Percentiles rank a stretch among this genome's conserved stretches.
Conservation (phyloP, 2,797 vertebrate species). For the Hemibagrus guttatus region DNA sequence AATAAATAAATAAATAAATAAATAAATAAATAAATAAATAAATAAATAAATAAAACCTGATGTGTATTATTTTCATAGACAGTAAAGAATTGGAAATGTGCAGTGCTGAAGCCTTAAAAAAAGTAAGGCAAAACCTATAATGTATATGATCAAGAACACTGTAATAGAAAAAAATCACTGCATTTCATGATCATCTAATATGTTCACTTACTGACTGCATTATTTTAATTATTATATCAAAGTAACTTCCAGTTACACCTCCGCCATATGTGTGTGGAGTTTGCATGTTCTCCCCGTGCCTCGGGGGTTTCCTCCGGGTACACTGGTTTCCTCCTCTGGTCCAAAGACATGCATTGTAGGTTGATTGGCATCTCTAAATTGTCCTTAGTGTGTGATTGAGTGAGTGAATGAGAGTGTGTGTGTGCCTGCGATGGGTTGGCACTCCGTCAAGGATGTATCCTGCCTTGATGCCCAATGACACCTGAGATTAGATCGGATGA, state of each 20-base stretch:
- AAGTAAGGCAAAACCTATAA: conserved; percentile 11
- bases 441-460: too few species aligned
- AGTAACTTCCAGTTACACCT: not conserved
- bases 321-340: too few species aligned
- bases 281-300: too few species aligned
- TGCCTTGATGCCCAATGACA: too few species aligned
- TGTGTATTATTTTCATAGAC: not conserved
- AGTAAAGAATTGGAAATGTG: not conserved
- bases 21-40: not conserved
- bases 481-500: too few species aligned
- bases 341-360: too few species aligned
- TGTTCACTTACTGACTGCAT: conserved; percentile 38
- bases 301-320: too few species aligned
- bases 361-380: too few species aligned
- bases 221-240: not conserved
- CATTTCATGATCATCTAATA: conserved; percentile 45
- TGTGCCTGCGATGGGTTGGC: too few species aligned
- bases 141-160: conserved; percentile 25
- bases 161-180: conserved; percentile 18
- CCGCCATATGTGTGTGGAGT: too few species aligned
- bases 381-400: too few species aligned
- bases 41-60: not conserved
- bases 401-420: too few species aligned
- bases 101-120: conserved; percentile 3
- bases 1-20: not conserved